A percentile compares a stretch with the other conserved stretches of the same genome.
Evolutionary conservation across 1,140 invertebrate genomes (phyloP).

Genomic region (Orius laevigatus): DNA sequence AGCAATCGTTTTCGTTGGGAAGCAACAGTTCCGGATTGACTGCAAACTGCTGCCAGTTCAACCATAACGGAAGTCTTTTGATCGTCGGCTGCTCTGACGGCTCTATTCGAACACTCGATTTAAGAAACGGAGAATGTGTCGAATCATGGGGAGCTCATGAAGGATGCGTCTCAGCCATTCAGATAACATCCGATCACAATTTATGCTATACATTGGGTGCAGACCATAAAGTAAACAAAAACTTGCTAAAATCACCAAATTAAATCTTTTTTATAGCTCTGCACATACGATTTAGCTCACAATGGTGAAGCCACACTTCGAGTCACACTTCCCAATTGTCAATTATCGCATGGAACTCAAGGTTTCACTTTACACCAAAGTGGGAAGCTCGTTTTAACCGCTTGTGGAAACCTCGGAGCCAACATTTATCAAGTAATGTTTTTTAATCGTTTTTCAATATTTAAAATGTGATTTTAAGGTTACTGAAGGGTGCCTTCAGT

Average conservation of each 20-base stretch:
- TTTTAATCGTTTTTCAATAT: neutral
- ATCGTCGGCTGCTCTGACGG: slow-evolving; percentile 44
- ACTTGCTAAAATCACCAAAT: neutral
- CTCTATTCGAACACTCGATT: slow-evolving; percentile 38
- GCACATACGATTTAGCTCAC: slow-evolving; percentile 20
- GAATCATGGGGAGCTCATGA: slow-evolving; percentile 26
- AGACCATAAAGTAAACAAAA: slow-evolving; percentile 21
- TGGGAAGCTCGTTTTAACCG: slow-evolving; percentile 38
- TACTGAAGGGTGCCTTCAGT: slow-evolving; percentile 27
- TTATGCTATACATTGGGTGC: slow-evolving; percentile 21
- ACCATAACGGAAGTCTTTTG: slow-evolving; percentile 48
- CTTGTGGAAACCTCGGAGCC: slow-evolving; percentile 36
- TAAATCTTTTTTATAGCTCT: slow-evolving; percentile 18
- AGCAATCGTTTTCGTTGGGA: slow-evolving; percentile 13
- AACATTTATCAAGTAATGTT: slow-evolving; percentile 40
- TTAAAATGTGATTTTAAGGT: slow-evolving; percentile 25
- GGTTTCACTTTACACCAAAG: slow-evolving; percentile 40
- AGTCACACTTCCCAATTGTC: slow-evolving; percentile 14
- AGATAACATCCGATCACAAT: slow-evolving; percentile 21
- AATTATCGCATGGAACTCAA: slow-evolving; percentile 9
- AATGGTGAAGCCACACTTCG: slow-evolving; percentile 19
- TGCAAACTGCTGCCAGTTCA: slow-evolving; percentile 36
- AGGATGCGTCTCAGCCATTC: slow-evolving; percentile 17
- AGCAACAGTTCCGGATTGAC: slow-evolving; percentile 9
- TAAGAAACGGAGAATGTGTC: slow-evolving; percentile 38